A percentile compares a stretch with the other conserved stretches of the same genome.
phyloP scores from a whole-genome alignment of 2,113 vertebrate genomes.

The Oryzias woworae region DNA sequence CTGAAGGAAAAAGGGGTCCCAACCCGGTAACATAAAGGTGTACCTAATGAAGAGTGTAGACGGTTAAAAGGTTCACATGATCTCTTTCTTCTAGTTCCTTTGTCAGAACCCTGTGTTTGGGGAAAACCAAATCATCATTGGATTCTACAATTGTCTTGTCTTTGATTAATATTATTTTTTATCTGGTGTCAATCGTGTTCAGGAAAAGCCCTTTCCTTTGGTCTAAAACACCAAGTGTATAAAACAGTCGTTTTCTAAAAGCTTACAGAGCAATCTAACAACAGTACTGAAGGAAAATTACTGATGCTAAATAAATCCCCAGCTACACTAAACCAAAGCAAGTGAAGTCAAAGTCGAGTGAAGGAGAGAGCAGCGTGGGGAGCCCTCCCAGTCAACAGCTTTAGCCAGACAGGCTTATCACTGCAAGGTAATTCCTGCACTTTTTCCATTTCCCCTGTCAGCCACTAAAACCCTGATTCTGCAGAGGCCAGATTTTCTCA shows the following conservation, averaged over 20 bases:
- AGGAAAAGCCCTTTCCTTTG: not conserved
- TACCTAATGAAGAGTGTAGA: too few relatives aligned
- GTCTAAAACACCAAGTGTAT: not conserved
- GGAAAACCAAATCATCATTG: too few relatives aligned
- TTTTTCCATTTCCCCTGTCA: conserved; percentile 29
- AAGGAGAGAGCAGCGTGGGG: conserved; percentile 37
- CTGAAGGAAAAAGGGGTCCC: too few relatives aligned
- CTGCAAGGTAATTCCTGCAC: conserved; percentile 46
- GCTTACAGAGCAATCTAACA: not conserved
- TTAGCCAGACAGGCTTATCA: conserved; percentile 33
- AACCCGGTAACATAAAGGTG: too few relatives aligned
- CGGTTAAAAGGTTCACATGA: too few relatives aligned
- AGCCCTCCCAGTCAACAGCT: conserved; percentile 22
- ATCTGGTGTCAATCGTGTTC: not conserved
- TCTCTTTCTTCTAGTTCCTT: too few relatives aligned
- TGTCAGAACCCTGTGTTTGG: too few relatives aligned
- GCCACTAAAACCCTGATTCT: conserved; percentile 34
- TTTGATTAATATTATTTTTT: not conserved
- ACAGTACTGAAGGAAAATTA: conserved; percentile 7
- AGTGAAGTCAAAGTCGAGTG: conserved; percentile 45
- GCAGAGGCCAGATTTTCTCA: conserved; percentile 38
- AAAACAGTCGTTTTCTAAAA: not conserved
- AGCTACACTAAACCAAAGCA: conserved; percentile 22
- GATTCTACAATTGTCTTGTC: not conserved
- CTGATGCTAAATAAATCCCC: conserved; percentile 6